These are phyloP conservation scores for Hybognathus amarus DNA, from an alignment of 2,797 vertebrate species.

Conservation along the genomic window DNA sequence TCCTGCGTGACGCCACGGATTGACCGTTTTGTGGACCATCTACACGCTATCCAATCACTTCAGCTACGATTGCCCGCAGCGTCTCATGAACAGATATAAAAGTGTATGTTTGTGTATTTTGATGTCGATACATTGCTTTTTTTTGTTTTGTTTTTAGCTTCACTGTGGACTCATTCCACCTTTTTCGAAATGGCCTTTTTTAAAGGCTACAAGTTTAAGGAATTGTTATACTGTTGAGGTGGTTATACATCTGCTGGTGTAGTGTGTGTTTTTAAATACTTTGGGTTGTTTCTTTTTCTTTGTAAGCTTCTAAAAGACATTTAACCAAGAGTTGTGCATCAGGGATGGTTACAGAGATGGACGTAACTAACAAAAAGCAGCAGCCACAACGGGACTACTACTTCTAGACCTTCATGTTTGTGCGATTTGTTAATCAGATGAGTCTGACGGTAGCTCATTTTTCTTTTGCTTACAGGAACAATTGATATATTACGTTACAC, in stretches of 20 bases:
- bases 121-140: slow-evolving; percentile 64
- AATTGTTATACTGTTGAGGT: slow-evolving; percentile 81
- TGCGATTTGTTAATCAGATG: slow-evolving; percentile 37
- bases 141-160: slow-evolving; percentile 76
- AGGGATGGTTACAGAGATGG: slow-evolving; percentile 65
- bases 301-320: slow-evolving; percentile 70
- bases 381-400: slow-evolving; percentile 48
- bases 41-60: slow-evolving; percentile 65
- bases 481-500: slow-evolving; percentile 62
- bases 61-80: slow-evolving; percentile 68
- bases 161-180: slow-evolving; percentile 75
- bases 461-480: not conserved
- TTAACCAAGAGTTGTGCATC: slow-evolving; percentile 36
- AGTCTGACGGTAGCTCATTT: slow-evolving; percentile 29
- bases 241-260: slow-evolving; percentile 86
- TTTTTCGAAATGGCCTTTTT: slow-evolving; percentile 77
- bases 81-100: slow-evolving; percentile 63
- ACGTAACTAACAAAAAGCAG: slow-evolving; percentile 42
- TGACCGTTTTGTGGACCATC: slow-evolving; percentile 72
- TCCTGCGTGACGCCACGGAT: slow-evolving; percentile 63
- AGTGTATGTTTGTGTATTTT: slow-evolving; percentile 61
- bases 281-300: slow-evolving; percentile 67
- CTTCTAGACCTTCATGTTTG: slow-evolving; percentile 66
- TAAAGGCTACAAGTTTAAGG: slow-evolving; percentile 71
- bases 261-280: slow-evolving; percentile 77